Evolutionary conservation across 2,113 vertebrate genomes (phyloP), one percentile per base, ranked within the genome.

Genomic region (Tychaedon coryphoeus): DNA sequence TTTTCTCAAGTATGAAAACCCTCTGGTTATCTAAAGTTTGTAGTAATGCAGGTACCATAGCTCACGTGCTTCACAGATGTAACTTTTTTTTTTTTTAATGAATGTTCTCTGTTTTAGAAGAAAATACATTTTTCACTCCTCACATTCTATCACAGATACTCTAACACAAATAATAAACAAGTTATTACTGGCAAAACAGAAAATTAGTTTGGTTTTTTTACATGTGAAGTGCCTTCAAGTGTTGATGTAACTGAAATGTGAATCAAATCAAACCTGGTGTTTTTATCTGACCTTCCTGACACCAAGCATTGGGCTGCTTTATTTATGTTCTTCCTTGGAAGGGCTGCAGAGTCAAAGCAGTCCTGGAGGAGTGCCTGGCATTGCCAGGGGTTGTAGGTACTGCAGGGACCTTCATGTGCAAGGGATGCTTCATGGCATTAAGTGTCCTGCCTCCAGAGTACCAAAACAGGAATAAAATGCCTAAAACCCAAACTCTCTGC

Each of bases 401-500:
- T 26, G 6, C 2, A 22, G 36, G 14, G 26, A 76, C 4, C 31
- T 73, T 33, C 28, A 9, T 0, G 3, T 8, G 3, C 14, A 1
- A 12, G 16, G 28, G 23, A 11, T 51, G 8, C 28, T 74, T 29
- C 45, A 5, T 53, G 31, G 45, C 24, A 33, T 34, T 15, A 29
- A 8, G 6, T 5, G 23, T 53, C 26, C 19, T 36, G 10, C 7
- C 16, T 33, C 18, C 12, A 28, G 10, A 7, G 31, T 8, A 31
- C 14, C 38, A 29, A 31, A 58, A 24, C 47, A 18, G 33, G 2
- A 48, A 18, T 18, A 12, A 72, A 77, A n/a, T 43, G 3, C 13
- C 17, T 1, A 1, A 67, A 79, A 0, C 3, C 14, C 20, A 58
- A 40, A 45, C n/a, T 61, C 62, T 70, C 36, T 12, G 4, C 1